Evolutionary conservation across 2,113 vertebrate species (phyloP).

Genomic region (Semicossyphus pulcher): DNA sequence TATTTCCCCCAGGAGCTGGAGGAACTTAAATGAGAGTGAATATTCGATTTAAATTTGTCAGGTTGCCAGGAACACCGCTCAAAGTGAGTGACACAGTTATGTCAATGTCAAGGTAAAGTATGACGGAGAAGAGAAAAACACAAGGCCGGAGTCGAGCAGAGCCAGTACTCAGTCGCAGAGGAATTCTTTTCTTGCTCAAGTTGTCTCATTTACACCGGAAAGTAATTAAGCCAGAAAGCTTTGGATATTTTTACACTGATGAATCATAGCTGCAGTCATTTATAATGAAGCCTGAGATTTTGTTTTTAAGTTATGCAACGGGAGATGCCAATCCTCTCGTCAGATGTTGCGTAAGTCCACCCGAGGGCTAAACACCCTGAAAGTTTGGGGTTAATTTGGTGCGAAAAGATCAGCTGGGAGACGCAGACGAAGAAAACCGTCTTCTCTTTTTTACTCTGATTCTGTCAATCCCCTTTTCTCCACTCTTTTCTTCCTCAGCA

Average conservation of each 20-base stretch:
- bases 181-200: background rate
- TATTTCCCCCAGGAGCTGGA: background rate
- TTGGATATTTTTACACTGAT: background rate
- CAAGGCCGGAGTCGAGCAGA: background rate
- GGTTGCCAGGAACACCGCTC: background rate
- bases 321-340: background rate
- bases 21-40: background rate
- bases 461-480: background rate
- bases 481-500: background rate
- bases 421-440: background rate
- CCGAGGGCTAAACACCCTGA: background rate
- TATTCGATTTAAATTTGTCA: background rate
- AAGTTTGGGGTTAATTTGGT: background rate
- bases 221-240: background rate
- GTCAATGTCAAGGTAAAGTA: background rate
- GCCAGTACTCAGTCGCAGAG: background rate
- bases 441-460: background rate
- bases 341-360: background rate
- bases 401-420: background rate
- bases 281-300: conserved; percentile 4
- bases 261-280: background rate
- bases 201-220: background rate
- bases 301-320: background rate
- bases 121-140: background rate
- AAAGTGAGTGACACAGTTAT: background rate